These are phyloP conservation scores for Catagonus wagneri DNA, from an alignment of 2,113 vertebrate genomes.

Conservation along the genomic window DNA sequence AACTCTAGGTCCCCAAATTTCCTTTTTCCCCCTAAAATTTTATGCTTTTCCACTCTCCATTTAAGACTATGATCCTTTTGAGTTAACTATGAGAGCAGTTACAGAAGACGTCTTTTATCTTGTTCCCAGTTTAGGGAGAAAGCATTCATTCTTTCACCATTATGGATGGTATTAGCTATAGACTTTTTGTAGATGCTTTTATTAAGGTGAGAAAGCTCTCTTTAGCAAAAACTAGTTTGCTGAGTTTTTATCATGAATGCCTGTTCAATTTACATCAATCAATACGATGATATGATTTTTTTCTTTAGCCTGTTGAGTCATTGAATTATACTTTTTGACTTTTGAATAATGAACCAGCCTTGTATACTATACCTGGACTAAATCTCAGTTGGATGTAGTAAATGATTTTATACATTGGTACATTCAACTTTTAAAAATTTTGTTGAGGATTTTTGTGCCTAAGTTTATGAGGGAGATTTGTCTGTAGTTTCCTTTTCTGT, in stretches of 20 bases:
- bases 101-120: not conserved
- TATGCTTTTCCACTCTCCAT: not conserved
- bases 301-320: slow-evolving; percentile 19
- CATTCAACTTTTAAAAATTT: slow-evolving; percentile 19
- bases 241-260: not conserved
- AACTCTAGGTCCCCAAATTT: not conserved
- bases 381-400: not conserved
- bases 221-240: not conserved
- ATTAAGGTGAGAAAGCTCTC: not conserved
- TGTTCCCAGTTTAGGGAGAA: not conserved
- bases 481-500: not conserved
- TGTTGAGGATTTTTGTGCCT: slow-evolving; percentile 1
- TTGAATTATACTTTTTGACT: not conserved
- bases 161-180: not conserved
- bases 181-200: not conserved
- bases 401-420: not conserved
- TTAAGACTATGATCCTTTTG: not conserved
- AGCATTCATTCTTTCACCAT: not conserved
- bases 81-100: not conserved
- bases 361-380: not conserved
- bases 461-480: not conserved
- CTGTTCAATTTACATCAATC: not conserved
- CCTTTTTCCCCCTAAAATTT: slow-evolving; percentile 20
- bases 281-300: not conserved
- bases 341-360: not conserved